phyloP scores from a whole-genome alignment of 1,140 invertebrate genomes.

The Drosophila lacertosa region DNA sequence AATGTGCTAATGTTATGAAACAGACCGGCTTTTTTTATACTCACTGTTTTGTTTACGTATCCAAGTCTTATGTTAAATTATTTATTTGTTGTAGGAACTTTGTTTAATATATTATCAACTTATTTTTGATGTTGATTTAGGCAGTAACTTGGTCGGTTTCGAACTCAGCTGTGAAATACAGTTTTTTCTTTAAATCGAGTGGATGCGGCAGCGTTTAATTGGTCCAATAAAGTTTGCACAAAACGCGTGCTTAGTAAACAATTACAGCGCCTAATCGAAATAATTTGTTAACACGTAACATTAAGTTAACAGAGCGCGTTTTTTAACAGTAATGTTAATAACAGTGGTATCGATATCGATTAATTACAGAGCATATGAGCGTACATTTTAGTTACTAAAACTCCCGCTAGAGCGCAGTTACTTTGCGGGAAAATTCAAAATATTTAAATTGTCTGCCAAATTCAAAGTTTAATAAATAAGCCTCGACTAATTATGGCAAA shows the following conservation, averaged over 20 bases:
- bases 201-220: neutral
- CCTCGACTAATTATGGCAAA: conserved; percentile 1
- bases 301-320: conserved; percentile 35
- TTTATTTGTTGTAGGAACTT: conserved; percentile 11
- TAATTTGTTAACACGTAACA: conserved; percentile 24
- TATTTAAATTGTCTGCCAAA: neutral
- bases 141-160: neutral
- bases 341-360: conserved; percentile 32
- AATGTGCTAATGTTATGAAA: conserved; percentile 38
- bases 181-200: neutral
- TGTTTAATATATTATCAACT: conserved; percentile 20
- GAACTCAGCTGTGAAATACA: neutral
- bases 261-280: conserved; percentile 16
- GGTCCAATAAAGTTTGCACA: conserved; percentile 1
- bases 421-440: conserved; percentile 26
- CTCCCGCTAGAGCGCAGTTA: conserved; percentile 9
- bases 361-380: neutral
- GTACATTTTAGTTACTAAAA: neutral
- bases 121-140: conserved; percentile 6
- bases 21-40: conserved; percentile 21
- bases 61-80: conserved; percentile 4
- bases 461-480: conserved; percentile 8
- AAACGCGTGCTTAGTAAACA: conserved; percentile 10
- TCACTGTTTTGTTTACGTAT: conserved; percentile 23
- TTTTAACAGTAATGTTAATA: conserved; percentile 13